phyloP scores from a whole-genome alignment of 1,140 invertebrate species.

The Platyscapa corneri region DNA sequence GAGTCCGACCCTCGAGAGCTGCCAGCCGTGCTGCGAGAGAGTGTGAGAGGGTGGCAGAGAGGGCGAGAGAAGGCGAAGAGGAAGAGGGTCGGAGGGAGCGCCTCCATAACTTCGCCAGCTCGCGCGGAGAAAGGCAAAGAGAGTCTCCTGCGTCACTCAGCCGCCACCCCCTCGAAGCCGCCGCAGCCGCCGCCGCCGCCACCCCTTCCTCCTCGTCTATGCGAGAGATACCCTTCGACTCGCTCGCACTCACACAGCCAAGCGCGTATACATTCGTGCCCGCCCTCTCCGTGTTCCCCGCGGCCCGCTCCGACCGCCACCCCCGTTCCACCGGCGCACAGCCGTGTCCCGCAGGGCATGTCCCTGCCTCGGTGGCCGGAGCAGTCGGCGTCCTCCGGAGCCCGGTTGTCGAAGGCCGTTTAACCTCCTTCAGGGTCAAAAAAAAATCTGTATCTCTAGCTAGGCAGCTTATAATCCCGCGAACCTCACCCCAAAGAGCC shows the following conservation, averaged over 20 bases:
- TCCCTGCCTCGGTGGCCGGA: conserved; percentile 61
- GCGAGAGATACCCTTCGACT: conserved; percentile 67
- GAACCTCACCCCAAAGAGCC: too few relatives aligned
- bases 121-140: conserved; percentile 51
- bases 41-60: conserved; percentile 9
- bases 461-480: background rate
- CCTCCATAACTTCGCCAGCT: conserved; percentile 39
- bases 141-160: conserved; percentile 55
- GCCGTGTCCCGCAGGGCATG: conserved; percentile 74
- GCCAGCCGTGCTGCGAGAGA: conserved; percentile 38
- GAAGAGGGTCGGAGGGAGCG: conserved; percentile 16
- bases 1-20: conserved; percentile 33
- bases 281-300: conserved; percentile 74
- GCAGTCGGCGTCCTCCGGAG: background rate
- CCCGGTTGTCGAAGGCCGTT: background rate
- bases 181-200: conserved; percentile 5
- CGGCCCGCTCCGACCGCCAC: conserved; percentile 71
- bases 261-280: conserved; percentile 52
- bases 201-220: conserved; percentile 57
- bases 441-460: conserved; percentile 66
- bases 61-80: conserved; percentile 44
- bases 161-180: conserved; percentile 56
- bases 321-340: conserved; percentile 64
- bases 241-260: conserved; percentile 29
- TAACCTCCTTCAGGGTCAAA: background rate